Base-by-base conservation (phyloP, 2,888 invertebrate species). In the Anthophora plumipes region DNA sequence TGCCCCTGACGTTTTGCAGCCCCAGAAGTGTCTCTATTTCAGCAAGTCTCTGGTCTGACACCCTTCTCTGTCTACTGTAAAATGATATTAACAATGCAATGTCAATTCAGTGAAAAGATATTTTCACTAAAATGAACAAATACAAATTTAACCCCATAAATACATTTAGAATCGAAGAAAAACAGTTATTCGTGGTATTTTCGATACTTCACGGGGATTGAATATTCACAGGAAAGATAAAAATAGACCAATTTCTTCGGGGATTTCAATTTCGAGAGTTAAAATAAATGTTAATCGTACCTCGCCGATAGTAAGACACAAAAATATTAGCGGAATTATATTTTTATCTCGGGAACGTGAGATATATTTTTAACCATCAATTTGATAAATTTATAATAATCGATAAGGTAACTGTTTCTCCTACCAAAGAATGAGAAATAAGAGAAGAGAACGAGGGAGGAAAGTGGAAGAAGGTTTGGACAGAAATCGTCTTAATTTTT, bases 1-100 rank as follows among this genome's bases (percentile, higher is more conserved):
- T 94, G 69, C 94, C 94, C 80, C 93, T 93, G 91, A 95, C 93
- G 85, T 94, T 94, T 22, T 93, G 91, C 79, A 95, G 92, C 3
- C 94, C 95, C 70, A 95, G 80, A 37, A 95, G 89, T 6, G 95
- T 95, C 88, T 95, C 95, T 85, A 95, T 90, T 90, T 95, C 95
- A 37, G 95, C 95, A 71, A 95, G 89, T 73, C 95, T 92, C 89
- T 95, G 95, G 89, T 95, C 95, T 37, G 95, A 95, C 37, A 95
- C 94, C 61, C 95, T 93, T 88, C 95, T 95, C 64, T 94, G 94
- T 84, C 95, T 94, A 89, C 86, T 94, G 92, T 76, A 88, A 89
- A 52, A 5, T 22, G 11, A 54, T 54, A 54, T 14, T 54, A 31
- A 14, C 9, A 20, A 20, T 25, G 12, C 7, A 5, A 54, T 25